Conservation (phyloP, 2,888 invertebrate genomes). For the Drosophila quinaria region DNA sequence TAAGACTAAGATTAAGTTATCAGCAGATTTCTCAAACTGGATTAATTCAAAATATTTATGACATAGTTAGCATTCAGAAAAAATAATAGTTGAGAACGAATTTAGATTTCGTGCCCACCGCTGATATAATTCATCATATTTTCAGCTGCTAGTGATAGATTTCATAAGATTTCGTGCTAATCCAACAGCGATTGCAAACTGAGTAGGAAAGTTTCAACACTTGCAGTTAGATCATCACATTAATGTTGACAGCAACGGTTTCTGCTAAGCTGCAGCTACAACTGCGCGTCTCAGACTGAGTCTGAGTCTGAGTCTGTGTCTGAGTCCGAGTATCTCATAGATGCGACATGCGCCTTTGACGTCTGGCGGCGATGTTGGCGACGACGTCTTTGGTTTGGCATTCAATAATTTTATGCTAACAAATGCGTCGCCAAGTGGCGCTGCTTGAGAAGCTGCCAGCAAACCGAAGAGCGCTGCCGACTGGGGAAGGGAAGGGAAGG, state of each 20-base stretch:
- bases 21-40: neutral
- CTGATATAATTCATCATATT: neutral
- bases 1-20: no score
- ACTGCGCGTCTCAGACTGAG: constrained; percentile 19
- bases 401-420: constrained; percentile 85
- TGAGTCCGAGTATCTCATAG: constrained; percentile 70
- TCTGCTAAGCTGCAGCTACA: constrained; percentile 53
- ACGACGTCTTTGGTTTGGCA: constrained; percentile 69
- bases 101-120: no score
- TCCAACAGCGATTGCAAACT: constrained; percentile 9
- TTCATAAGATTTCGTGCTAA: neutral
- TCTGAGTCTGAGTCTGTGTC: no score
- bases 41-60: no score
- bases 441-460: constrained; percentile 45
- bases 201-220: constrained; percentile 28
- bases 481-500: no score
- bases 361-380: constrained; percentile 73
- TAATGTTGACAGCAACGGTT: constrained; percentile 67
- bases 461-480: neutral
- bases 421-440: constrained; percentile 83
- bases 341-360: constrained; percentile 74
- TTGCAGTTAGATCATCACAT: constrained; percentile 47
- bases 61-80: neutral
- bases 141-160: neutral
- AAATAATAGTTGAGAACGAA: neutral